Evolutionary conservation across 1,140 invertebrate species (phyloP), one percentile per base, ranked within the genome.

Genomic region (Nilaparvata lugens): DNA sequence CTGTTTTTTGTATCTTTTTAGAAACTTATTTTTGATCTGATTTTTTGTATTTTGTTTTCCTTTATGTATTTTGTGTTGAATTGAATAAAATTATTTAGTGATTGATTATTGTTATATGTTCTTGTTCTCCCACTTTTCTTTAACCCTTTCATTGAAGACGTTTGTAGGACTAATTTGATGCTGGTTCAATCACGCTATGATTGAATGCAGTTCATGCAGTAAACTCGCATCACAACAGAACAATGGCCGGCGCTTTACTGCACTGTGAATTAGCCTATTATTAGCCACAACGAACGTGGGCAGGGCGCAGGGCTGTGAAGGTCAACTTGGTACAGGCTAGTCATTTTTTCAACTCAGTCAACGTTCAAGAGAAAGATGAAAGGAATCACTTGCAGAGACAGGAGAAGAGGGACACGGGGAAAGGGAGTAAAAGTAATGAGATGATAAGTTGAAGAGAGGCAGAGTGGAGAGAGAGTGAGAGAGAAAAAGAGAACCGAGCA

Each of bases 351-450:
- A 28, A 16, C 21, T 19, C 28, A 56, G 24, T 23, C 54, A 59
- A 67, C n/a, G n/a, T n/a, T 56, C 16, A 59, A 67, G 64, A 58
- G 52, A 54, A 56, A 58, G 40, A 24, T 42, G 53, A 18, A 42
- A 24, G 19, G 28, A 38, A 23, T n/a, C 31, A 13, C 18, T 21
- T 23, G 52, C 31, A 28, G 40, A 54, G 53, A 60, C 52, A 23
- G 11, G 55, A 52, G 16, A 38, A 40, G 48, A 31, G 45, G 25
- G 28, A n/a, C 19, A 58, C 16, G 53, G 54, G 18, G 61, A 64
- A n/a, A 35, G 65, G 56, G 57, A 66, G 67, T 51, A 55, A 57
- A 61, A 43, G 40, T 56, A 56, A 40, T 60, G 60, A n/a, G 13
- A 55, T 21, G 51, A 58, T 48, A 9, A 40, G 53, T 25, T 52